Base-by-base conservation (phyloP, 1,140 invertebrate species). In the Sycophaga agraensis region DNA sequence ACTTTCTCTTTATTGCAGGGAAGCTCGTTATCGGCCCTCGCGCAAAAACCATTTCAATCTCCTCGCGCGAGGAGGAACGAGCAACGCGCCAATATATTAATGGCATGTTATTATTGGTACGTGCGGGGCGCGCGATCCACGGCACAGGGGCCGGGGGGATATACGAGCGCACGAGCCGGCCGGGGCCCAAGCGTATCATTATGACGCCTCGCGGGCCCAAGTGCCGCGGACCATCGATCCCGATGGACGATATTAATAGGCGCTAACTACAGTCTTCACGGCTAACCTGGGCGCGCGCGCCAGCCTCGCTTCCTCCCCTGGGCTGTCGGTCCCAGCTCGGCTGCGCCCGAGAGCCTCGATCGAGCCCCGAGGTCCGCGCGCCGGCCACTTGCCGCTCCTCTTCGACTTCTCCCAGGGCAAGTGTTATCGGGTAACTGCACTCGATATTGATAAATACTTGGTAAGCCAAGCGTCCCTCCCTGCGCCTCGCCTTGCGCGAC, bases 161-260 rank as follows among this genome's bases (percentile, higher is more conserved):
- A 31, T 4, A 34, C 9, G 2, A 55, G 60, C 64, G 64, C 53
- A 59, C 62, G 55, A 62, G 59, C 66, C 61, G 63, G 67, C 68
- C 31, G 40, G 16, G 12, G 65, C 65, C 68, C 66, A 54, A 74
- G 70, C 70, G 66, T 77, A 77, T 77, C 68, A 77, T 77, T 77
- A 77, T 77, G 69, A 76, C 74, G 73, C 73, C 73, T 75, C 62
- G 69, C 68, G 72, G 65, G 26, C 40, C 37, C n/a, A n/a, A n/a
- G n/a, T n/a, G n/a, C 4, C 28, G 28, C 73, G 53, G 70, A 75
- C 73, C 76, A 77, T 77, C 72, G 74, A 77, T 77, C 68, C 59
- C 65, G 76, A 77, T 77, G 75, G 72, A 76, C 71, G 73, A 75
- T 77, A 77, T 77, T 76, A 76, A 76, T 76, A 77, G 75, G 75